phyloP scores from a whole-genome alignment of 2,888 invertebrate genomes.

The Diaprepes abbreviatus region DNA sequence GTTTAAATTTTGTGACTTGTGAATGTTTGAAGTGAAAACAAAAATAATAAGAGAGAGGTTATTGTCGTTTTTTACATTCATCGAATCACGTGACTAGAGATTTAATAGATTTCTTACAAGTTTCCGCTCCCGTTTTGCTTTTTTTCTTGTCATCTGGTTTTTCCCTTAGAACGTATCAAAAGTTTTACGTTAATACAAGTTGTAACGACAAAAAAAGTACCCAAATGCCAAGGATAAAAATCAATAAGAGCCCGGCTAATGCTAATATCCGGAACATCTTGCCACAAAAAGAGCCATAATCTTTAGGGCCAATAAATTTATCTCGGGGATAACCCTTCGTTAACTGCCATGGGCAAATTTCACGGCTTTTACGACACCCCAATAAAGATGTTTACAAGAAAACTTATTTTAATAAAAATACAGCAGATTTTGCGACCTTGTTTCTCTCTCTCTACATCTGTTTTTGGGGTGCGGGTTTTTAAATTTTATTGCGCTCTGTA shows the following conservation, averaged over 20 bases:
- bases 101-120: no score
- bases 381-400: conserved; percentile 41
- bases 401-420: conserved; percentile 30
- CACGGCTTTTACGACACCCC: conserved; percentile 44
- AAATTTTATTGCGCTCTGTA: conserved; percentile 11
- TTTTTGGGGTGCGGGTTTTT: conserved; percentile 3
- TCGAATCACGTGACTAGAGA: no score
- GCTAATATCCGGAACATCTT: conserved; percentile 37
- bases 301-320: conserved; percentile 47
- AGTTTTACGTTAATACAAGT: neutral
- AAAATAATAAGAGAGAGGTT: no score
- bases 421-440: conserved; percentile 14
- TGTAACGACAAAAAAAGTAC: conserved; percentile 7
- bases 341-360: conserved; percentile 42
- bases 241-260: neutral
- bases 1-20: no score
- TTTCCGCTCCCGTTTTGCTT: no score
- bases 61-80: no score
- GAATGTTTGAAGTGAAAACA: no score
- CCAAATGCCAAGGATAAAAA: neutral
- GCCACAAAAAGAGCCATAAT: conserved; percentile 45
- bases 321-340: conserved; percentile 36
- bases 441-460: neutral
- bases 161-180: no score
- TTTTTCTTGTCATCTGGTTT: no score